phyloP scores from a whole-genome alignment of 2,797 vertebrate genomes.

The Eulemur coronatus region DNA sequence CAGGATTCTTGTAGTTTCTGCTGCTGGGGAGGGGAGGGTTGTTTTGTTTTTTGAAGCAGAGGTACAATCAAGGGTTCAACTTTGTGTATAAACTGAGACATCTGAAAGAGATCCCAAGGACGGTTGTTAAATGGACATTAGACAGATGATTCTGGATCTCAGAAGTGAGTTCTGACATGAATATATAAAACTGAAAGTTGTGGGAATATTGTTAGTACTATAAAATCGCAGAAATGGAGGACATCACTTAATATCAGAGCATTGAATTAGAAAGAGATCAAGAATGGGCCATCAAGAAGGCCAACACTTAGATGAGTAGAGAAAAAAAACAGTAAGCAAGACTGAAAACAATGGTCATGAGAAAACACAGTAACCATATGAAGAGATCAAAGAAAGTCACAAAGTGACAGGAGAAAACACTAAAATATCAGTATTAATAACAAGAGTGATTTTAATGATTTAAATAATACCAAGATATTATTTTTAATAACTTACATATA shows the following conservation, averaged over 20 bases:
- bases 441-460: background rate
- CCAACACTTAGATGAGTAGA: background rate
- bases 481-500: slow-evolving; percentile 28
- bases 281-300: background rate
- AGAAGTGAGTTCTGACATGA: background rate
- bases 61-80: background rate
- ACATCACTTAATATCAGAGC: background rate
- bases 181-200: slow-evolving; percentile 25
- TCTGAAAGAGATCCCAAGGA: slow-evolving; percentile 23
- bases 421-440: background rate
- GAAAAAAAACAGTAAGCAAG: background rate
- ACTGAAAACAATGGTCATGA: slow-evolving; percentile 5
- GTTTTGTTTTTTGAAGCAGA: background rate
- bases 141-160: background rate
- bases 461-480: background rate
- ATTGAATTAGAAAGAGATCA: background rate
- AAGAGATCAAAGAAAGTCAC: background rate
- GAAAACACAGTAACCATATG: background rate
- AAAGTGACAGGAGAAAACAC: background rate
- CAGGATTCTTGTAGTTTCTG: background rate
- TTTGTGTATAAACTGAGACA: background rate
- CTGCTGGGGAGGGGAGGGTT: background rate
- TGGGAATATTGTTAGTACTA: background rate
- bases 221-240: slow-evolving; percentile 29
- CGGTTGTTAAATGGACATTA: background rate